phyloP scores from a whole-genome alignment of 2,797 vertebrate genomes.

The Carduelis carduelis region DNA sequence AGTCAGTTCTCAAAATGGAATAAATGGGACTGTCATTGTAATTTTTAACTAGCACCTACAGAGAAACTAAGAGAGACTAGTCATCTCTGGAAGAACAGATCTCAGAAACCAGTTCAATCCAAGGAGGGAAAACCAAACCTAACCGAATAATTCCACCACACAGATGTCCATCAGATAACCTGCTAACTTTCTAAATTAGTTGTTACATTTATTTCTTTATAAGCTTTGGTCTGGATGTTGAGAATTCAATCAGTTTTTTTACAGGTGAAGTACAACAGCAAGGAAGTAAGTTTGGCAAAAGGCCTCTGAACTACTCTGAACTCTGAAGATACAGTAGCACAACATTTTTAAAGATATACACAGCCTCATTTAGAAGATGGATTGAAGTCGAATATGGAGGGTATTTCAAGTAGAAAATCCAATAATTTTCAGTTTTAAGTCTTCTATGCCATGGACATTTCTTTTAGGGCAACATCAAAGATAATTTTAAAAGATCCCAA shows the following conservation, averaged over 20 bases:
- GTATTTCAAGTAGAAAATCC: background rate
- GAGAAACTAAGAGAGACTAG: background rate
- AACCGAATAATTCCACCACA: background rate
- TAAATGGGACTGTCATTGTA: background rate
- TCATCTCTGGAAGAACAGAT: background rate
- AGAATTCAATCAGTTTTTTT: background rate
- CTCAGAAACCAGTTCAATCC: background rate
- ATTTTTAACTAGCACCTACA: background rate
- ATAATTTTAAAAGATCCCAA: conserved; percentile 14
- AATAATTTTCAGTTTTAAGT: background rate
- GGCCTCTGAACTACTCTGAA: background rate
- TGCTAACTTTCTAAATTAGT: background rate
- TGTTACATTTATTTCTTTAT: background rate
- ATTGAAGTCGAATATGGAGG: background rate
- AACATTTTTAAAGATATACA: background rate
- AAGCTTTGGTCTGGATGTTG: background rate
- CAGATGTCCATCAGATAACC: background rate
- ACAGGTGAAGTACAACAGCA: background rate
- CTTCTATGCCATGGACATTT: background rate
- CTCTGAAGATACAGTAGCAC: background rate
- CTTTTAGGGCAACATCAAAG: conserved; percentile 2
- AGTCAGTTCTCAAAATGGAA: background rate
- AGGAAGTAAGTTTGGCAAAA: background rate
- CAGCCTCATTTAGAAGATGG: background rate
- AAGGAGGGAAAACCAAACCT: background rate